A percentile compares a stretch with the other conserved stretches of the same genome.
phyloP scores from a whole-genome alignment of 2,797 vertebrate species.

The Masticophis lateralis region DNA sequence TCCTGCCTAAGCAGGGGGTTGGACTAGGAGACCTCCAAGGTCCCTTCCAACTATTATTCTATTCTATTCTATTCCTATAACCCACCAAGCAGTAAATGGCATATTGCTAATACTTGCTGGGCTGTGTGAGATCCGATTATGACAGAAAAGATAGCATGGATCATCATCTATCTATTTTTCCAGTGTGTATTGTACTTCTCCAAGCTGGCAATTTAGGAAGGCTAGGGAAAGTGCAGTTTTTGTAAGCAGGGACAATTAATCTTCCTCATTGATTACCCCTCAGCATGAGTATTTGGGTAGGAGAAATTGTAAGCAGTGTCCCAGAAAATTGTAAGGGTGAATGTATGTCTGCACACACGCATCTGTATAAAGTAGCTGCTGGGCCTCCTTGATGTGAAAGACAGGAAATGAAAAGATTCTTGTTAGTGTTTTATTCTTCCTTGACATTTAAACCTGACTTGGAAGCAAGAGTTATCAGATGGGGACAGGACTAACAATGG shows the following conservation, averaged over 20 bases:
- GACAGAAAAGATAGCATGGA: background rate
- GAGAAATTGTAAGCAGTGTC: background rate
- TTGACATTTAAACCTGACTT: background rate
- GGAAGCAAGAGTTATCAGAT: background rate
- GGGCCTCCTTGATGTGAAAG: rapidly evolving
- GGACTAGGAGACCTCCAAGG: no score
- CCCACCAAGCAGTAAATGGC: background rate
- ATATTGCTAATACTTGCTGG: background rate
- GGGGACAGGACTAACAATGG: background rate
- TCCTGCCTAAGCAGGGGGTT: no score
- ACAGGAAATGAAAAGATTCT: background rate
- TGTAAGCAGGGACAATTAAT: background rate
- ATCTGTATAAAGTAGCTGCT: background rate
- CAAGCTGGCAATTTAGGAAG: background rate
- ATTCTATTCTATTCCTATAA: background rate
- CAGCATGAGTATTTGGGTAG: background rate
- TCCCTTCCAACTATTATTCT: no score
- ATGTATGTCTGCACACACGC: background rate
- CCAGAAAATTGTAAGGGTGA: background rate
- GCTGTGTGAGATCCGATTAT: background rate
- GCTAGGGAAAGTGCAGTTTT: background rate
- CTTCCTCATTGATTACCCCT: rapidly evolving
- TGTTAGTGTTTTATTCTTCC: background rate
- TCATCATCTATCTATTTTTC: background rate
- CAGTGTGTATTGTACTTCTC: background rate